Evolutionary conservation across 2,797 vertebrate species (phyloP).

Genomic region (Vultur gryphus): DNA sequence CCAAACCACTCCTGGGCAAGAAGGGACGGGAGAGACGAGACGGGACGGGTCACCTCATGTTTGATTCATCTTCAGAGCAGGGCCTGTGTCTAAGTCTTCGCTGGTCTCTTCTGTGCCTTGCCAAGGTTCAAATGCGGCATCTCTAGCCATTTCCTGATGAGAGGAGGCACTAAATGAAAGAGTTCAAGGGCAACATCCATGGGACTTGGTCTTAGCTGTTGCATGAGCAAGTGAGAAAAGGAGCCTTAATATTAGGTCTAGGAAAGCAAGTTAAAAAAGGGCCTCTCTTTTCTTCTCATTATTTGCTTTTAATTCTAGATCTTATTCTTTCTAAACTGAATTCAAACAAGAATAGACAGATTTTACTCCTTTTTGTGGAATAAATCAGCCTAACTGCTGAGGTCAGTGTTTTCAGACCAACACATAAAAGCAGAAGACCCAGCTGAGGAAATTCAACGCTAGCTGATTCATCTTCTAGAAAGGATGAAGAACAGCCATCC

Average conservation of each 20-base stretch:
- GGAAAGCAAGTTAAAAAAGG: background rate
- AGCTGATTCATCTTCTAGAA: background rate
- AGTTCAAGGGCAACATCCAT: background rate
- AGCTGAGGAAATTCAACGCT: background rate
- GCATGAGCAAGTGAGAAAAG: background rate
- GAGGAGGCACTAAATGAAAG: background rate
- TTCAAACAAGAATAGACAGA: background rate
- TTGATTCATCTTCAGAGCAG: background rate
- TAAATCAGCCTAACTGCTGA: background rate
- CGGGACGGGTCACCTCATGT: background rate
- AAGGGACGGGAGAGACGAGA: background rate
- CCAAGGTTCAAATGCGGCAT: background rate
- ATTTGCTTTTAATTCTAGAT: background rate
- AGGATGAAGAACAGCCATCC: background rate
- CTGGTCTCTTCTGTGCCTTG: background rate
- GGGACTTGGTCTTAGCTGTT: background rate
- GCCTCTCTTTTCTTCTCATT: background rate
- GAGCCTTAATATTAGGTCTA: background rate
- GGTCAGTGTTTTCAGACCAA: slow-evolving; percentile 12
- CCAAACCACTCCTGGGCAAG: background rate
- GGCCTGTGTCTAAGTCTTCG: background rate
- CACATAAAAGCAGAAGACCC: background rate
- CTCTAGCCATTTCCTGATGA: background rate
- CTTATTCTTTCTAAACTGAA: background rate
- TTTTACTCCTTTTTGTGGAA: background rate